Evolutionary conservation across 1,140 invertebrate species (phyloP).

Genomic region (Anadara kagoshimensis): DNA sequence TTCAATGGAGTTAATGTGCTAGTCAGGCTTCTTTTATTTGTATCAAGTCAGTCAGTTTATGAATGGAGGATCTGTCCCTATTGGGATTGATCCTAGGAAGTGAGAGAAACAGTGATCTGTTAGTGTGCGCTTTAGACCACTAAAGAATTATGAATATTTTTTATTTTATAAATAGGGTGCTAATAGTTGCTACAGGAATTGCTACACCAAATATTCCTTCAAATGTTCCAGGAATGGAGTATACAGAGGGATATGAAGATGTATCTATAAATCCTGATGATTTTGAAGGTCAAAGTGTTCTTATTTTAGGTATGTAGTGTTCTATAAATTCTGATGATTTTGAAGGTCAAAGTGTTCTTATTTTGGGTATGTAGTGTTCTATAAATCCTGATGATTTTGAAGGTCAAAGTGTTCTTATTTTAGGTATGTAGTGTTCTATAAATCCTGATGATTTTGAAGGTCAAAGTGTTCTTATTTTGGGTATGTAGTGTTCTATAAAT

Average conservation of each 20-base stretch:
- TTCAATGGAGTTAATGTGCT: too few species aligned
- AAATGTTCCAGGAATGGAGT: constrained; percentile 67
- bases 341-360: constrained; percentile 74
- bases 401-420: constrained; percentile 74
- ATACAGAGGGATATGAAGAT: constrained; percentile 69
- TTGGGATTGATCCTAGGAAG: too few species aligned
- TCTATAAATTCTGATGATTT: constrained; percentile 70
- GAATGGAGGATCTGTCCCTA: too few species aligned
- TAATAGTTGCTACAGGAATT: constrained; percentile 74
- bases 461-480: constrained; percentile 73
- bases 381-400: constrained; percentile 72
- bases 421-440: constrained; percentile 62
- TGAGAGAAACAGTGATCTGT: too few species aligned
- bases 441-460: neutral
- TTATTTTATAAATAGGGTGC: constrained; percentile 50
- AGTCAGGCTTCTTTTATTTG: too few species aligned
- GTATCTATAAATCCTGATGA: constrained; percentile 69
- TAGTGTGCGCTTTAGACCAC: too few species aligned
- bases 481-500: constrained; percentile 40
- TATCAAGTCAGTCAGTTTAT: too few species aligned
- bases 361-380: constrained; percentile 71
- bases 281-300: constrained; percentile 74
- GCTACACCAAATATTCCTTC: constrained; percentile 67
- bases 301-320: constrained; percentile 74
- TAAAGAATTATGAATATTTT: neutral